Percentiles rank a stretch among this genome's conserved stretches.
phyloP scores from a whole-genome alignment of 2,888 invertebrate species.

The Muschampia plurimacula region DNA sequence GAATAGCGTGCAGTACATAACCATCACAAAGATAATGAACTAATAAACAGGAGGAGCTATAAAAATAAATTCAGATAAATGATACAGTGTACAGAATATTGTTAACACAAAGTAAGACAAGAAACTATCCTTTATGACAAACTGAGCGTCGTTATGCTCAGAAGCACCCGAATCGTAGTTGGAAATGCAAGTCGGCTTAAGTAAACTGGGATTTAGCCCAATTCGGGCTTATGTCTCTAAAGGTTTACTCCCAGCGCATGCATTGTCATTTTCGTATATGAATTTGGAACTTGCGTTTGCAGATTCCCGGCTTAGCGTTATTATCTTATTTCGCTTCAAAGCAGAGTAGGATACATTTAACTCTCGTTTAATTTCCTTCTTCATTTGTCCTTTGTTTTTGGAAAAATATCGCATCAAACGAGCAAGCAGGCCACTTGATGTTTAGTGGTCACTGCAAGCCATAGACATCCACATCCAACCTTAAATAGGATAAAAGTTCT shows the following conservation, averaged over 20 bases:
- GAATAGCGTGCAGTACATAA: no score
- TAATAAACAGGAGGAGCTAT: conserved; percentile 7
- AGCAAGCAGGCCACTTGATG: no score
- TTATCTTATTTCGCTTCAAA: conserved; percentile 11
- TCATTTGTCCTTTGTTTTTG: not conserved
- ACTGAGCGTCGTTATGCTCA: conserved; percentile 45
- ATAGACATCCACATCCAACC: no score
- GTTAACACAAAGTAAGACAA: not conserved
- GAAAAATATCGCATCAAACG: not conserved
- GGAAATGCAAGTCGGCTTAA: conserved; percentile 59
- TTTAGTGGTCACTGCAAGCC: no score
- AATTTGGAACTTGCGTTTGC: conserved; percentile 25
- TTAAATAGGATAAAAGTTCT: no score
- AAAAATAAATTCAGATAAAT: not conserved
- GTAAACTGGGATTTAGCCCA: conserved; percentile 72
- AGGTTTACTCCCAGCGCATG: conserved; percentile 55
- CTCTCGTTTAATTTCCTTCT: not conserved
- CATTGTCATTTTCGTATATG: conserved; percentile 42
- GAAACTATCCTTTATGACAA: not conserved
- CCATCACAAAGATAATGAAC: no score
- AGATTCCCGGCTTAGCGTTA: conserved; percentile 19
- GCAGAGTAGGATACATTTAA: not conserved
- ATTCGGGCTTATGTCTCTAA: conserved; percentile 68
- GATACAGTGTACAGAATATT: not conserved
- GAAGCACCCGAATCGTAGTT: conserved; percentile 55